Conservation (phyloP, 2,113 vertebrate genomes). For the Girardinichthys multiradiatus region DNA sequence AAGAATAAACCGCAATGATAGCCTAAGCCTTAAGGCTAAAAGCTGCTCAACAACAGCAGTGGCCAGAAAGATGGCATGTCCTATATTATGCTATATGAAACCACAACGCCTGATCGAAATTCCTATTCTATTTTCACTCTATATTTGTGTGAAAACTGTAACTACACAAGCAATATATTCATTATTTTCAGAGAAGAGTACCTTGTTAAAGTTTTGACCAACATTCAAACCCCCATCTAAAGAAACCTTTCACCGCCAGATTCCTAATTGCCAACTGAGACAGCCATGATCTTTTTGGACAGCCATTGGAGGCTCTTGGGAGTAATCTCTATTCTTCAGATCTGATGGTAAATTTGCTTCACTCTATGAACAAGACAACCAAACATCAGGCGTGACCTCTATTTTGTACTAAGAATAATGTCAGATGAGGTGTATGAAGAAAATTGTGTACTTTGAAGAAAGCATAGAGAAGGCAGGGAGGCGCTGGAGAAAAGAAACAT, state of each 20-base stretch:
- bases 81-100: background rate
- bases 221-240: background rate
- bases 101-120: background rate
- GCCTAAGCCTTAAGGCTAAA: conserved; percentile 10
- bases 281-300: conserved; percentile 4
- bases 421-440: background rate
- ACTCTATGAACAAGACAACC: conserved; percentile 9
- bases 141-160: background rate
- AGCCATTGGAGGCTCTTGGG: background rate
- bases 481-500: background rate
- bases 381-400: conserved; percentile 38
- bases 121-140: background rate
- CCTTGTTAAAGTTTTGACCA: background rate
- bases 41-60: background rate
- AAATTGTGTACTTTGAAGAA: conserved; percentile 16
- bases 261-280: conserved; percentile 6
- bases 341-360: conserved; percentile 26
- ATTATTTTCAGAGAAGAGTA: background rate
- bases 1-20: background rate
- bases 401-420: conserved; percentile 8
- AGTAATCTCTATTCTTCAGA: conserved; percentile 20
- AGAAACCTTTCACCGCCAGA: background rate
- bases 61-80: background rate
- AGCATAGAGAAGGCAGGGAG: conserved; percentile 14
- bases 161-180: background rate